These are phyloP conservation scores for Progne subis DNA, from an alignment of 2,113 vertebrate species.

Conservation along the genomic window DNA sequence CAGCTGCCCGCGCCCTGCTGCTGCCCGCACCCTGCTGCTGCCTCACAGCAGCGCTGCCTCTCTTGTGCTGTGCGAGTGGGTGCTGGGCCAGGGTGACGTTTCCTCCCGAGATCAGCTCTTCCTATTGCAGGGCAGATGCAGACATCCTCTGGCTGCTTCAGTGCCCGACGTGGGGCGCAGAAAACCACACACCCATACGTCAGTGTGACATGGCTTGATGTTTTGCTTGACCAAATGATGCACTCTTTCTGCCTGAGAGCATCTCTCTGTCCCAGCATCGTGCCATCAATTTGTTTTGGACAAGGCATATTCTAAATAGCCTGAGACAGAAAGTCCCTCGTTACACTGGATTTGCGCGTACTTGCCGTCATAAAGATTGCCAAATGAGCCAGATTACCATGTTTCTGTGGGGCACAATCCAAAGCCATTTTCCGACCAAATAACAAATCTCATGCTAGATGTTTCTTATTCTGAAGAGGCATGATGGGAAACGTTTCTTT, in stretches of 20 bases:
- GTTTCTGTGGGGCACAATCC: background rate
- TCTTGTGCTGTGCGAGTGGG: accelerated
- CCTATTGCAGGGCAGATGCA: background rate
- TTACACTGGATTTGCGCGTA: background rate
- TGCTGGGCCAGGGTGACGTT: background rate
- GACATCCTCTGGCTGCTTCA: background rate
- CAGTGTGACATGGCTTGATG: background rate
- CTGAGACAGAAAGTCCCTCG: background rate
- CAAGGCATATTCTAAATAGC: background rate
- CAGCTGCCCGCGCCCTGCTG: accelerated
- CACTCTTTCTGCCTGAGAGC: background rate
- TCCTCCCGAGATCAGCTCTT: background rate
- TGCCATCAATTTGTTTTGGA: background rate
- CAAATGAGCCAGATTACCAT: background rate
- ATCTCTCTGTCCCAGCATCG: background rate
- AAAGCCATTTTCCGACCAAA: background rate
- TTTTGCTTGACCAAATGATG: background rate
- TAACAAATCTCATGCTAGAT: background rate
- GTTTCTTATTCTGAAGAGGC: background rate
- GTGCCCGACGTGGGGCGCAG: background rate
- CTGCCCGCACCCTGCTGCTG: accelerated
- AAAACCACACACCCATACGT: accelerated
- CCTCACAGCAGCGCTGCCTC: background rate
- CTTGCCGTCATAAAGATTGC: background rate
- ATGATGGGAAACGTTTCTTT: background rate